A percentile compares a stretch with the other conserved stretches of the same genome.
These are phyloP conservation scores for Hymenopus coronatus DNA, from an alignment of 2,888 invertebrate genomes.

Conservation along the genomic window DNA sequence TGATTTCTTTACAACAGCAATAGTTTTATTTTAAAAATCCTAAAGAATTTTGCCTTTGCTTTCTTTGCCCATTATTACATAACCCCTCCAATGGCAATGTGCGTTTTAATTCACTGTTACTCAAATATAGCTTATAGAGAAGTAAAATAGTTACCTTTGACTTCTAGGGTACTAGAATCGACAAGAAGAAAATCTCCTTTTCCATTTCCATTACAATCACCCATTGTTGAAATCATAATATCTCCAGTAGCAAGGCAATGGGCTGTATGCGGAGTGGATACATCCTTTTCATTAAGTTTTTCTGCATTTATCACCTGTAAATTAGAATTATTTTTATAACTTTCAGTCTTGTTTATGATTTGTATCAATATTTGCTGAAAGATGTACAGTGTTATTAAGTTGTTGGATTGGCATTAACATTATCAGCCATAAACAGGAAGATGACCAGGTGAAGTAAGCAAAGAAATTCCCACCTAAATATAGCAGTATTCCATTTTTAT, in stretches of 20 bases:
- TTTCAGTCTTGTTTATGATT: not conserved
- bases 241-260: constrained; percentile 92
- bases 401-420: too few relatives aligned
- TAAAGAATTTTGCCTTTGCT: too few relatives aligned
- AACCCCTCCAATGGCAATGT: too few relatives aligned
- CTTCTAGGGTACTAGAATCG: constrained; percentile 74
- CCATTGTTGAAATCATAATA: constrained; percentile 94
- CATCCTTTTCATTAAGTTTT: constrained; percentile 70
- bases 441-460: too few relatives aligned
- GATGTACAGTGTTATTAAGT: too few relatives aligned
- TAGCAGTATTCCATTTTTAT: too few relatives aligned
- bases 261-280: constrained; percentile 87
- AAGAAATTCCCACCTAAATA: too few relatives aligned
- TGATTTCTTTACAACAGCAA: too few relatives aligned
- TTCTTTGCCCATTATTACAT: too few relatives aligned
- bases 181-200: constrained; percentile 86
- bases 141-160: constrained; percentile 57
- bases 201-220: constrained; percentile 78
- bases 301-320: constrained; percentile 74
- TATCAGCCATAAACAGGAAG: not conserved
- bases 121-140: not conserved
- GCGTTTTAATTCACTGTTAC: not conserved
- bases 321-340: constrained; percentile 9
- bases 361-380: too few relatives aligned
- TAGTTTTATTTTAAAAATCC: too few relatives aligned